A percentile compares a stretch with the other conserved stretches of the same genome.
phyloP scores from a whole-genome alignment of 2,888 invertebrate genomes.

The Arge pagana region DNA sequence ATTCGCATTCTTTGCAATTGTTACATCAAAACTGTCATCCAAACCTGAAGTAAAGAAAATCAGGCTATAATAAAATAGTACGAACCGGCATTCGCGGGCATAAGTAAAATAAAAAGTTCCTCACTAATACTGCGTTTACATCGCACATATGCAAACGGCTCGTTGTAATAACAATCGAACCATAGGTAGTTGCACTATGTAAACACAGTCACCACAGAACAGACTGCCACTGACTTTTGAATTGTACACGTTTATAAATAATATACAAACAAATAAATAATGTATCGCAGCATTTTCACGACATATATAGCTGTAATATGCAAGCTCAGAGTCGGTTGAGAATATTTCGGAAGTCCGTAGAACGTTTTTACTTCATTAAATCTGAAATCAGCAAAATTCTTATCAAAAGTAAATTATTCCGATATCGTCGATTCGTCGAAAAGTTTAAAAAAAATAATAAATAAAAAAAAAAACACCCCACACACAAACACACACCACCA shows the following conservation, averaged over 20 bases:
- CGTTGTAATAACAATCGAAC: not conserved
- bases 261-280: conserved; percentile 8
- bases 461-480: not conserved
- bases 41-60: conserved; percentile 21
- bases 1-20: conserved; percentile 15
- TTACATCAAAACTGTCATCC: conserved; percentile 13
- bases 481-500: no score
- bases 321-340: conserved; percentile 11
- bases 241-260: conserved; percentile 37
- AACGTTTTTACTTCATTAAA: not conserved
- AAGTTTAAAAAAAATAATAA: conserved; percentile 8
- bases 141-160: conserved; percentile 26
- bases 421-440: conserved; percentile 3
- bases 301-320: no score
- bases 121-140: conserved; percentile 36
- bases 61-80: conserved; percentile 18
- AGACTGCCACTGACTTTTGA: conserved; percentile 45
- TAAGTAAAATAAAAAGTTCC: conserved; percentile 36
- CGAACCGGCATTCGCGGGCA: conserved; percentile 23
- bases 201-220: conserved; percentile 37
- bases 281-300: conserved; percentile 1
- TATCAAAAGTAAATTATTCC: conserved; percentile 4
- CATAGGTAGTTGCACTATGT: conserved; percentile 17
- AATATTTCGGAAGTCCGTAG: conserved; percentile 6
- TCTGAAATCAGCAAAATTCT: conserved; percentile 14